Evolutionary conservation across 2,113 vertebrate genomes (phyloP), one percentile per base, ranked within the genome.

Genomic region (Halichoeres trimaculatus): DNA sequence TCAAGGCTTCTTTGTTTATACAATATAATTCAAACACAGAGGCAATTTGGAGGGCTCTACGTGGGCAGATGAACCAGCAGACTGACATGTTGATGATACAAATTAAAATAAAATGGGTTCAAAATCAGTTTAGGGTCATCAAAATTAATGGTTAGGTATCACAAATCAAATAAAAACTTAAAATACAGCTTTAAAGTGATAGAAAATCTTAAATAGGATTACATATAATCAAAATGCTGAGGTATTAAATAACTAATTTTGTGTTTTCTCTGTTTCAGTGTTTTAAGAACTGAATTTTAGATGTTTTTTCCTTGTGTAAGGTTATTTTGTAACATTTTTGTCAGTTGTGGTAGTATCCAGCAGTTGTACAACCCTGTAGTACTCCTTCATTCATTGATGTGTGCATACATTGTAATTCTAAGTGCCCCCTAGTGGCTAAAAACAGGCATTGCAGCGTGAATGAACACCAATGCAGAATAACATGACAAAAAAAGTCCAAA

Each of bases 361-460:
- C 22, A 62, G 4, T 48, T 36, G 8, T 20, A 12, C 50, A n/a
- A 26, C 20, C 41, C 23, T 12, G 5, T 12, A 23, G 3, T 5
- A 24, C 34, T 16, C 2, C 9, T 40, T 40, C 17, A 38, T 61
- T 62, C 13, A 54, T 65, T 55, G 10, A 57, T 57, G 58, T 23
- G 26, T 8, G 10, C 23, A 3, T n/a, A 63, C 20, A 23, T 24
- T 57, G 0, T 61, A 14, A 23, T 53, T 12, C 14, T 47, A 0
- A 11, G 1, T 17, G 38, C 83, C 85, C 48, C 57, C 74, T 81
- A 26, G 61, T 84, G 83, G 80, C 19, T 14, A 3, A 6, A 40
- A 5, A 5, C 5, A 35, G 10, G 6, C 1, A 67, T 4, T 70
- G 9, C 47, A 40, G 23, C 10, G 5, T 57, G 13, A 45, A 26